phyloP scores from a whole-genome alignment of 2,888 invertebrate species.

The Chironomus tentans region DNA sequence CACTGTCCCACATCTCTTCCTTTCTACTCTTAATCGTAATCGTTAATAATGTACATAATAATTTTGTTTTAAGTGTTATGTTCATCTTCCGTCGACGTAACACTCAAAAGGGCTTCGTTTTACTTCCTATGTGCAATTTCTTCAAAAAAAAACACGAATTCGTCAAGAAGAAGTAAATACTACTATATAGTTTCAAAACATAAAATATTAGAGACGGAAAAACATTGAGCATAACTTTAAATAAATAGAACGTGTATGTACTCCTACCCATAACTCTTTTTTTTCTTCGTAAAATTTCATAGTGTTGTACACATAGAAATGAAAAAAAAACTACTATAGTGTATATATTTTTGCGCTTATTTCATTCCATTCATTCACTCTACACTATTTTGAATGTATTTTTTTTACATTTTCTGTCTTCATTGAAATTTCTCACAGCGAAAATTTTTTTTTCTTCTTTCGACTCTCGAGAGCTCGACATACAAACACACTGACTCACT shows the following conservation, averaged over 20 bases:
- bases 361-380: slow-evolving; percentile 27
- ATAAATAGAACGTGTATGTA: slow-evolving; percentile 15
- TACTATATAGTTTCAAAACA: neutral
- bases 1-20: slow-evolving; percentile 1
- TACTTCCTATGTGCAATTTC: slow-evolving; percentile 8
- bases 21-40: neutral
- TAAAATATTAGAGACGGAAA: slow-evolving; percentile 18
- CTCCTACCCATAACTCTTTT: slow-evolving; percentile 20
- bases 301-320: neutral
- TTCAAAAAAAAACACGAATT: neutral
- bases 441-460: slow-evolving; percentile 6
- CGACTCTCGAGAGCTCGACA: slow-evolving; percentile 8
- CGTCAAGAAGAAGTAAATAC: neutral
- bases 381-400: slow-evolving; percentile 10
- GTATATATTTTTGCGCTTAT: slow-evolving; percentile 21
- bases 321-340: neutral
- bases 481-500: slow-evolving; percentile 13
- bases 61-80: neutral
- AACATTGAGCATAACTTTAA: slow-evolving; percentile 24
- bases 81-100: neutral
- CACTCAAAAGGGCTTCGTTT: neutral
- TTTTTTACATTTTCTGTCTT: neutral
- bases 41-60: neutral
- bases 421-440: slow-evolving; percentile 25
- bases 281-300: neutral